These are phyloP conservation scores for Ormia ochracea DNA, from an alignment of 2,888 invertebrate genomes.

Conservation along the genomic window DNA sequence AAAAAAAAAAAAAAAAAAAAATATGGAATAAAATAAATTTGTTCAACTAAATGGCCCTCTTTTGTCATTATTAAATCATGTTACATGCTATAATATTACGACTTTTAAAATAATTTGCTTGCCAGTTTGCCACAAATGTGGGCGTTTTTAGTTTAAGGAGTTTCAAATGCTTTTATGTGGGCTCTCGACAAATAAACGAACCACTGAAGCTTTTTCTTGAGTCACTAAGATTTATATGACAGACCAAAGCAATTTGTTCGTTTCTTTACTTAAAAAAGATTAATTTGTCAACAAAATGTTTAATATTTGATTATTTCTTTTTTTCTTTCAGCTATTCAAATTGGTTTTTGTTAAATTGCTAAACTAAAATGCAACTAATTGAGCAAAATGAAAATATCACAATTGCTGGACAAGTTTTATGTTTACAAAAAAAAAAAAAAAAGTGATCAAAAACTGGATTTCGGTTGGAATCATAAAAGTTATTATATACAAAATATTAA, in stretches of 20 bases:
- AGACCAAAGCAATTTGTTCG: slow-evolving; percentile 57
- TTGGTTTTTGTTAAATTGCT: slow-evolving; percentile 42
- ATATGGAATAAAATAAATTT: no score
- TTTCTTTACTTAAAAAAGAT: slow-evolving; percentile 51
- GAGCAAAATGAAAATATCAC: slow-evolving; percentile 19
- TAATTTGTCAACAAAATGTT: slow-evolving; percentile 60
- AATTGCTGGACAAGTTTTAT: slow-evolving; percentile 34
- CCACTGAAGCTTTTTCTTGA: slow-evolving; percentile 13
- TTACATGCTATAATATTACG: slow-evolving; percentile 43
- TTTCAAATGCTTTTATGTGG: slow-evolving; percentile 36
- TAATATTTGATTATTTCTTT: background rate
- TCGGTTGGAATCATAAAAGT: background rate
- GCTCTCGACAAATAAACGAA: background rate
- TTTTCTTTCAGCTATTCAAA: slow-evolving; percentile 27
- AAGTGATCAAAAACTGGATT: background rate
- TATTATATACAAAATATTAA: slow-evolving; percentile 8
- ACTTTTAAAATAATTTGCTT: slow-evolving; percentile 48
- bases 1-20: background rate
- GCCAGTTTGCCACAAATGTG: slow-evolving; percentile 9
- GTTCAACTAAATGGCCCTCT: slow-evolving; percentile 51
- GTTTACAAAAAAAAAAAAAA: background rate
- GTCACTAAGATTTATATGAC: slow-evolving; percentile 59
- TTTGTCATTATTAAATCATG: slow-evolving; percentile 60
- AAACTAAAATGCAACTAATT: slow-evolving; percentile 37
- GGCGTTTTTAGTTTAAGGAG: slow-evolving; percentile 30